These are phyloP conservation scores for Eilema griseolum DNA, from an alignment of 2,888 invertebrate genomes.

Conservation along the genomic window DNA sequence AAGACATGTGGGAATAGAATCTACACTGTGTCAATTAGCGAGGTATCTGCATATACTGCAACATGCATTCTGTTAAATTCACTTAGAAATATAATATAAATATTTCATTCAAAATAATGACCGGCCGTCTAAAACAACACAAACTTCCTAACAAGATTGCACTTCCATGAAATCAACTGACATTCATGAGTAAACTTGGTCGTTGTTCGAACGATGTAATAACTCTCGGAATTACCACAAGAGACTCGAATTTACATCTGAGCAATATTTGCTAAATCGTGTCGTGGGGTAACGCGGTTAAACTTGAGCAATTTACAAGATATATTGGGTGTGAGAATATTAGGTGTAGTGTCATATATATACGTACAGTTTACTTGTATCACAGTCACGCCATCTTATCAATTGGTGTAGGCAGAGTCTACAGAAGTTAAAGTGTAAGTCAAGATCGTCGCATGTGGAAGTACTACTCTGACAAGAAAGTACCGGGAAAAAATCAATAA, in stretches of 20 bases:
- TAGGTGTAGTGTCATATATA: constrained; percentile 24
- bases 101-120: background rate
- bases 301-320: constrained; percentile 64
- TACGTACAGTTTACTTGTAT: background rate
- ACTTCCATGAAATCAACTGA: constrained; percentile 32
- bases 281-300: constrained; percentile 56
- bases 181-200: constrained; percentile 50
- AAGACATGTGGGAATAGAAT: too few relatives aligned
- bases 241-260: constrained; percentile 63
- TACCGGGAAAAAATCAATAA: too few relatives aligned
- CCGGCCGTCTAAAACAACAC: constrained; percentile 7
- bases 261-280: constrained; percentile 62
- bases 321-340: constrained; percentile 42
- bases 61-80: too few relatives aligned
- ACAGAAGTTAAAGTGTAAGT: background rate
- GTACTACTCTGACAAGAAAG: too few relatives aligned
- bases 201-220: constrained; percentile 54
- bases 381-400: background rate
- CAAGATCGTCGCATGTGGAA: background rate
- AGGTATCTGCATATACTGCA: too few relatives aligned
- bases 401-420: background rate
- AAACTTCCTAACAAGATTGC: constrained; percentile 29
- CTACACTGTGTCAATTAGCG: too few relatives aligned
- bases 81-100: background rate
- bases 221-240: constrained; percentile 52